Conservation (phyloP, 2,888 invertebrate species). For the Lysandra bellargus region DNA sequence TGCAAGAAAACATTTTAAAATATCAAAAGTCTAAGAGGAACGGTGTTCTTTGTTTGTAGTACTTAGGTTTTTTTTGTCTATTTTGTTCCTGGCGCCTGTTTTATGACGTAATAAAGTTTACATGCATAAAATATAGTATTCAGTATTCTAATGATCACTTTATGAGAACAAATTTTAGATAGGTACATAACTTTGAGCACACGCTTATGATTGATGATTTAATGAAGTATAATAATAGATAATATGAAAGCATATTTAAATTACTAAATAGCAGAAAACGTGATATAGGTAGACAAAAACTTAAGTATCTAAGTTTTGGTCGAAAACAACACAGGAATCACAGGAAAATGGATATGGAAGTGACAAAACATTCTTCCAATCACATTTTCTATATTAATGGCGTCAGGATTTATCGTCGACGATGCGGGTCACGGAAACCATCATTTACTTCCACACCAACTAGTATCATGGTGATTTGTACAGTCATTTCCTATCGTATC, state of each 20-base stretch:
- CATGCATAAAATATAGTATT: no score
- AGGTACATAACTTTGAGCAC: no score
- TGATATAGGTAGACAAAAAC: neutral
- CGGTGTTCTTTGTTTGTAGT: neutral
- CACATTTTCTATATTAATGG: conserved; percentile 24
- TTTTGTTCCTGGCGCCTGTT: neutral
- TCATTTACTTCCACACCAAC: conserved; percentile 64
- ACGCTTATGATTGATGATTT: no score
- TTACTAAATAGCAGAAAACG: no score
- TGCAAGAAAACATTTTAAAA: conserved; percentile 19
- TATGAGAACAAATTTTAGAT: no score
- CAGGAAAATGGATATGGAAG: conserved; percentile 11
- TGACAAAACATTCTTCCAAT: conserved; percentile 15
- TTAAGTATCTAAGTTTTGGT: neutral
- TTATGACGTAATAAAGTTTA: neutral
- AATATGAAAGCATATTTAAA: no score
- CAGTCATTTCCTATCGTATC: conserved; percentile 54
- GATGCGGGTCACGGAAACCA: conserved; percentile 73
- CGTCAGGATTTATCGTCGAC: conserved; percentile 47
- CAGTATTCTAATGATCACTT: no score
- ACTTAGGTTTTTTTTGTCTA: neutral
- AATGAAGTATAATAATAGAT: no score
- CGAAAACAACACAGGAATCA: neutral
- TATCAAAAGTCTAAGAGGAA: neutral
- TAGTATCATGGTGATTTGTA: conserved; percentile 62